A percentile compares a stretch with the other conserved stretches of the same genome.
Evolutionary conservation across 1,140 invertebrate species (phyloP).

Genomic region (Drosophila rufa): DNA sequence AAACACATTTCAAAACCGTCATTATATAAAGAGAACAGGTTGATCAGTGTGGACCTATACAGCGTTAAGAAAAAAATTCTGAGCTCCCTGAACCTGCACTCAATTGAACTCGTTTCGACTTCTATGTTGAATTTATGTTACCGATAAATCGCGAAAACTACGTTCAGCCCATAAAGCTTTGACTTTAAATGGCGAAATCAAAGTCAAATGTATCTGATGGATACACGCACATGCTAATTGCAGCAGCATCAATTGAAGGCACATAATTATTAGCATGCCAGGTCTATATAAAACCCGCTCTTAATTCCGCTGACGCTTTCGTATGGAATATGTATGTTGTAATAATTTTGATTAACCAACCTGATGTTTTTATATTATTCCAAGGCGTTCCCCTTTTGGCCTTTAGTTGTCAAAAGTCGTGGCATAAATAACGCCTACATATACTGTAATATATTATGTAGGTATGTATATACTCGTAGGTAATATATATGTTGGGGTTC

Average conservation of each 20-base stretch:
- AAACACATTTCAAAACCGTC: background rate
- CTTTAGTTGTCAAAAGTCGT: slow-evolving; percentile 58
- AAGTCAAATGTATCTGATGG: slow-evolving; percentile 51
- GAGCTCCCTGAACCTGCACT: slow-evolving; percentile 3
- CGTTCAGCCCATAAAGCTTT: slow-evolving; percentile 7
- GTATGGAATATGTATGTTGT: slow-evolving; percentile 1
- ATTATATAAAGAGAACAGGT: background rate
- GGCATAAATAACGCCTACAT: slow-evolving; percentile 69
- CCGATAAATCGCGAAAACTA: slow-evolving; percentile 6
- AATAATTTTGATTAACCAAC: slow-evolving; percentile 52
- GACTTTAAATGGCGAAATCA: slow-evolving; percentile 48
- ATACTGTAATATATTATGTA: slow-evolving; percentile 36
- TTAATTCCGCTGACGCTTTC: slow-evolving; percentile 6
- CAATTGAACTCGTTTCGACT: slow-evolving; percentile 16
- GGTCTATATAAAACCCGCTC: slow-evolving; percentile 11
- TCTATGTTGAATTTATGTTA: background rate
- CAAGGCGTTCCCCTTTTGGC: slow-evolving; percentile 49
- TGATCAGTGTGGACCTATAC: background rate
- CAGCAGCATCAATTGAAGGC: slow-evolving; percentile 22
- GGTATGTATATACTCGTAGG: slow-evolving; percentile 34
- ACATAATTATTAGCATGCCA: slow-evolving; percentile 24
- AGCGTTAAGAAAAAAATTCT: background rate
- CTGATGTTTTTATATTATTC: slow-evolving; percentile 50
- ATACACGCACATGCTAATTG: slow-evolving; percentile 40
- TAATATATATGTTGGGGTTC: slow-evolving; percentile 26